These are phyloP conservation scores for Drosophila suboccidentalis DNA, from an alignment of 2,888 invertebrate genomes.

Conservation along the genomic window DNA sequence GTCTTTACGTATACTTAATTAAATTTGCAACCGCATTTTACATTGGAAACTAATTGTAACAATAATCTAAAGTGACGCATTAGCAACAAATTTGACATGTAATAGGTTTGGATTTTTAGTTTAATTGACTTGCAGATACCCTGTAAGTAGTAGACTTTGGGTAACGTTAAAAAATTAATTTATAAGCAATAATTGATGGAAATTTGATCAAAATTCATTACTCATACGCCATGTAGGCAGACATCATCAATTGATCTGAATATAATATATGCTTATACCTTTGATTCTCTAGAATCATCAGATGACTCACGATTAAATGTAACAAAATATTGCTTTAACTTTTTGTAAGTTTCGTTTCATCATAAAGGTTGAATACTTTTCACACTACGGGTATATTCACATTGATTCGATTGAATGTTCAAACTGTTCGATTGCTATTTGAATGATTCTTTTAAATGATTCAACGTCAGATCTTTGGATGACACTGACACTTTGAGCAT, in stretches of 20 bases:
- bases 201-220: constrained; percentile 16
- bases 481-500: constrained; percentile 32
- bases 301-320: constrained; percentile 1
- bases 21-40: constrained; percentile 8
- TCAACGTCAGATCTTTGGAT: constrained; percentile 1
- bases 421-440: background rate
- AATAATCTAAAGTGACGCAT: constrained; percentile 34
- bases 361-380: background rate
- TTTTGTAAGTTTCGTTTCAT: background rate
- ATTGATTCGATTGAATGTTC: background rate
- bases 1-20: constrained; percentile 8
- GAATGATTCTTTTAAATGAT: background rate
- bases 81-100: constrained; percentile 3
- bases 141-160: background rate
- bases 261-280: background rate
- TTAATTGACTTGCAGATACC: background rate
- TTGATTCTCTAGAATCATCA: background rate
- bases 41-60: constrained; percentile 2
- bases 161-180: too few relatives aligned
- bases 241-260: background rate
- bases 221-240: constrained; percentile 15
- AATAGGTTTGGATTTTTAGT: background rate
- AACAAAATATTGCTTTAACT: background rate
- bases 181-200: background rate
- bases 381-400: background rate